These are phyloP conservation scores for Vidua macroura DNA, from an alignment of 2,113 vertebrate species.

Conservation along the genomic window DNA sequence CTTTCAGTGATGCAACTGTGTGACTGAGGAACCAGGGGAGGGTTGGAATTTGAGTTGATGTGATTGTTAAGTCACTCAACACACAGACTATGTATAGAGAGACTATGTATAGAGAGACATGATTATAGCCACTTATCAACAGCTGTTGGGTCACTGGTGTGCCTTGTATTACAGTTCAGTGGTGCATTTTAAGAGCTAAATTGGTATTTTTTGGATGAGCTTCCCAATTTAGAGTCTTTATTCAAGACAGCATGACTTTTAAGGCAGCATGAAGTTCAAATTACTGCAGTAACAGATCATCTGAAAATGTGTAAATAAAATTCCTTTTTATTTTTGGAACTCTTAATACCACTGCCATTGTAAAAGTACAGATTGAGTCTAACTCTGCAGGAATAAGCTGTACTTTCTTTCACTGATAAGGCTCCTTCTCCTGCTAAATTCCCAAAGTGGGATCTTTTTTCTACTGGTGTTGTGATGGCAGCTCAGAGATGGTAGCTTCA, in stretches of 20 bases:
- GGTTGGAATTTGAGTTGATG: neutral
- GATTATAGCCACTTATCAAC: neutral
- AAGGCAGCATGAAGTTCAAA: neutral
- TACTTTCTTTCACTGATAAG: neutral
- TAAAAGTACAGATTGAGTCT: neutral
- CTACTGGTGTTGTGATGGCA: neutral
- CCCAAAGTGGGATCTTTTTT: neutral
- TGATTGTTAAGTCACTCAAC: neutral
- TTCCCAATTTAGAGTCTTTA: neutral
- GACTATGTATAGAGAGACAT: neutral
- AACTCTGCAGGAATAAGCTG: neutral
- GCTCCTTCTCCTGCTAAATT: neutral
- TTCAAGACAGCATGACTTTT: neutral
- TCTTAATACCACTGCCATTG: neutral
- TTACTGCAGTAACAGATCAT: neutral
- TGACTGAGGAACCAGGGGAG: neutral
- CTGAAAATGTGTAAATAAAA: neutral
- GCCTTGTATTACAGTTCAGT: neutral
- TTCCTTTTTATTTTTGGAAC: neutral
- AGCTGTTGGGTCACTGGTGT: neutral
- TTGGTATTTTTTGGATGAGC: neutral
- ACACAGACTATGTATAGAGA: neutral
- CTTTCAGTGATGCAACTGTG: neutral
- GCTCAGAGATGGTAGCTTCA: neutral
- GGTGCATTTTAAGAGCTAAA: neutral